These are phyloP conservation scores for Perognathus longimembris DNA, from an alignment of 2,113 vertebrate species.

Conservation along the genomic window DNA sequence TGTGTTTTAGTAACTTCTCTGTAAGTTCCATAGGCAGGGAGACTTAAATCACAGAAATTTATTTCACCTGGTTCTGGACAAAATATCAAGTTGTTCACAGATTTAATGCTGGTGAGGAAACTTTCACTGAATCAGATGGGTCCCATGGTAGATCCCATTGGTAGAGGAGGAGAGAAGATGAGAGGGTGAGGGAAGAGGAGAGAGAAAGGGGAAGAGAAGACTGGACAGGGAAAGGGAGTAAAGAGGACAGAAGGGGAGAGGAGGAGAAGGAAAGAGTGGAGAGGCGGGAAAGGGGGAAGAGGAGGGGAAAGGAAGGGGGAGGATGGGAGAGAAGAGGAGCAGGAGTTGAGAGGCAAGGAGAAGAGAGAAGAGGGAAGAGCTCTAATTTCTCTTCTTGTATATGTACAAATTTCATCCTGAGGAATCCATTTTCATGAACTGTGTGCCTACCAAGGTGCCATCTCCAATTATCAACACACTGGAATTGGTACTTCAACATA, in stretches of 20 bases:
- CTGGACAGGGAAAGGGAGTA: no score
- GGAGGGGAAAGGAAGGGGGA: no score
- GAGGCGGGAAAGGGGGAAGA: no score
- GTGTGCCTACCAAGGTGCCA: not conserved
- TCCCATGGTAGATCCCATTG: not conserved
- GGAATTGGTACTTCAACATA: not conserved
- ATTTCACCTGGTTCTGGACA: not conserved
- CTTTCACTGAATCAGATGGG: not conserved
- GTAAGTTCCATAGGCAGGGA: not conserved
- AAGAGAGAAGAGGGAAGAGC: no score
- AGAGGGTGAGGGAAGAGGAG: rapidly evolving
- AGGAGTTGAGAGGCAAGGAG: no score
- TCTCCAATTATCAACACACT: not conserved
- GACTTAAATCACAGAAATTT: not conserved
- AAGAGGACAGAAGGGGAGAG: no score
- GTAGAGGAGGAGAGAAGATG: not conserved
- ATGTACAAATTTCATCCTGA: not conserved
- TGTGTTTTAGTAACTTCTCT: not conserved
- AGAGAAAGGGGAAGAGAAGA: no score
- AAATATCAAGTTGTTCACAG: not conserved
- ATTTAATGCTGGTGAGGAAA: not conserved
- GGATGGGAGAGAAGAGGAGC: no score
- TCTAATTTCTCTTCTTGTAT: not conserved
- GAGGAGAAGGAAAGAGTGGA: no score
- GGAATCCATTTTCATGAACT: not conserved